Conservation (phyloP, 2,113 vertebrate genomes). For the Heliornis fulica region DNA sequence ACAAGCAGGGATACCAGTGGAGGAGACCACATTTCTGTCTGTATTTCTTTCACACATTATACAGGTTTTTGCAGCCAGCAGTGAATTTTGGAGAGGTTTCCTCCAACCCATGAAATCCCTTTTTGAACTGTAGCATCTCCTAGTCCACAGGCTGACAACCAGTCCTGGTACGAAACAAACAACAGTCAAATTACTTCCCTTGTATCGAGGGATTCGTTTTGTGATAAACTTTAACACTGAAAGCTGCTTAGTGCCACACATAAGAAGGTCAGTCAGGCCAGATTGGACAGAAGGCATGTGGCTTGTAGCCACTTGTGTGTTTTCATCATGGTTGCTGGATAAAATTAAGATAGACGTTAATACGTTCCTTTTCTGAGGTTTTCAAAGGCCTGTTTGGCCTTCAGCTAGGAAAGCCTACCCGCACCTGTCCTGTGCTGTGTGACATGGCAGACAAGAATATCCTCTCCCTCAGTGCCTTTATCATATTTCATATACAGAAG, state of each 20-base stretch:
- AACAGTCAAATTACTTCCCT: neutral
- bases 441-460: neutral
- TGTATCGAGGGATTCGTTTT: neutral
- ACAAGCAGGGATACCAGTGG: neutral
- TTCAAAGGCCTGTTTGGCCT: neutral
- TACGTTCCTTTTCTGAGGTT: neutral
- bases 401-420: neutral
- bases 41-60: neutral
- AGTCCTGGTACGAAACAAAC: neutral
- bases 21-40: neutral
- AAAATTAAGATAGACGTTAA: neutral
- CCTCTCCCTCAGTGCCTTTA: neutral
- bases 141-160: neutral
- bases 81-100: neutral
- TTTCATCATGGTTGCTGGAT: neutral
- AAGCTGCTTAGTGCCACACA: neutral
- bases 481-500: neutral
- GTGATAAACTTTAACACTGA: neutral
- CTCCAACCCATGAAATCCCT: neutral
- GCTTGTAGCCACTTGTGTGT: neutral
- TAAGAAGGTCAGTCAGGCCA: neutral
- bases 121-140: neutral
- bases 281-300: neutral
- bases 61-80: neutral
- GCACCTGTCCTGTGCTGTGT: neutral